A percentile compares a stretch with the other conserved stretches of the same genome.
These are phyloP conservation scores for Ophion ventricosus DNA, from an alignment of 2,888 invertebrate genomes.

Conservation along the genomic window DNA sequence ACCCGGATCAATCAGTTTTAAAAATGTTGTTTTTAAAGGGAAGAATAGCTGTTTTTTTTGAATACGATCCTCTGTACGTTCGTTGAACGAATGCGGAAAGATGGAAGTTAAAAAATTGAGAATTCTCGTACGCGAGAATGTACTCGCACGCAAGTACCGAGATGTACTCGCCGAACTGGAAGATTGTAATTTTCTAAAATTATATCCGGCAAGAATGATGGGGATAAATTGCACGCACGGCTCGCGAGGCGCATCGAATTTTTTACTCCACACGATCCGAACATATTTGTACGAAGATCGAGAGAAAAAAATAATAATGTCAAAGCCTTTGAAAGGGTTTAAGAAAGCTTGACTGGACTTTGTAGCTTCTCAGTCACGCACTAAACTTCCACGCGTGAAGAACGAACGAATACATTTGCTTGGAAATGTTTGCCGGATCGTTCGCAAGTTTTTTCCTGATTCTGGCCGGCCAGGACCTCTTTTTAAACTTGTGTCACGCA, in stretches of 20 bases:
- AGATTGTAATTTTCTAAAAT: constrained; percentile 74
- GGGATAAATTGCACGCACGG: constrained; percentile 38
- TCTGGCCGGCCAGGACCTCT: constrained; percentile 28
- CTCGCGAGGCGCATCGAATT: constrained; percentile 59
- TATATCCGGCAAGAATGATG: constrained; percentile 56
- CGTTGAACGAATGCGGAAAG: too few species aligned
- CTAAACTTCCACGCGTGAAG: constrained; percentile 20
- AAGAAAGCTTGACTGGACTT: constrained; percentile 23
- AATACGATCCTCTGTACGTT: too few species aligned
- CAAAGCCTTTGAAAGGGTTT: constrained; percentile 15
- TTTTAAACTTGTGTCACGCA: constrained; percentile 31
- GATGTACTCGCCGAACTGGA: constrained; percentile 75
- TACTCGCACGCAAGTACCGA: constrained; percentile 12
- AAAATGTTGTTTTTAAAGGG: too few species aligned
- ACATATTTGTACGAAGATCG: neutral
- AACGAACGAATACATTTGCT: neutral
- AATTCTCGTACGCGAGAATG: constrained; percentile 1
- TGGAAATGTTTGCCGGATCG: constrained; percentile 28
- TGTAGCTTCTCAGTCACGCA: constrained; percentile 40
- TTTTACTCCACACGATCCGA: neutral
- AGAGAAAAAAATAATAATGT: constrained; percentile 42
- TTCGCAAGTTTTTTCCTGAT: constrained; percentile 31
- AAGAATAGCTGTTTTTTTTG: too few species aligned
- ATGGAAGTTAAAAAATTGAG: too few species aligned
- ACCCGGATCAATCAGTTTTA: too few species aligned